Evolutionary conservation across 2,888 invertebrate genomes (phyloP), one percentile per base, ranked within the genome.

Genomic region (Mactromeris polynyma): DNA sequence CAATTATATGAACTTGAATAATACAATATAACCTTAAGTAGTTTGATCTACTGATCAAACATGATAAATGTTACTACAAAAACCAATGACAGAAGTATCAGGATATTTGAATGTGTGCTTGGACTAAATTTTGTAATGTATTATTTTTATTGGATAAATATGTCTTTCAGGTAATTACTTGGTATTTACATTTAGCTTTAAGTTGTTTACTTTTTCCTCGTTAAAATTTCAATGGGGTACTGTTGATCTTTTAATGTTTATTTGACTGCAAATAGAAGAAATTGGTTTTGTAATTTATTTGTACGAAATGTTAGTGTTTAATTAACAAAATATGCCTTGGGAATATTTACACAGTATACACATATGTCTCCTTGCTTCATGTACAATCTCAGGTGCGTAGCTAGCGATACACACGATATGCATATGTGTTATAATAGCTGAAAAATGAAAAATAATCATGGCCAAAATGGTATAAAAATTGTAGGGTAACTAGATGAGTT

Each of bases 71-170:
- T 36, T 36, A 19, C 33, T 36, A 73, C 73, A 36, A 73, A 73
- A 73, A 73, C 73, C 73, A 73, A 73, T 36, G 33, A 73, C 26
- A 73, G 19, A 33, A 73, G 36, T 73, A 64, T 33, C 73, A 11
- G 33, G 26, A 26, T 73, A 73, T 33, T 33, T 73, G 26, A 73
- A 36, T 73, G 14, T 73, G 73, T 73, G 31, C 73, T 73, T 33
- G 31, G 73, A 73, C 73, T 73, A 73, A 73, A 73, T 73, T 73
- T 73, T 33, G 14, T 31, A 19, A 33, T 36, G 36, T 73, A 73
- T 73, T 73, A 73, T 73, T 73, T 64, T 73, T 73, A 73, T 73
- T 73, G 73, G 73, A 73, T 73, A 73, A 73, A 36, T 73, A 33
- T 73, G 31, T 73, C 36, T 19, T 73, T 73, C 36, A 36, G 73